Percentiles rank a stretch among this genome's conserved stretches.
phyloP scores from a whole-genome alignment of 2,888 invertebrate genomes.

The Lissonota sp. region DNA sequence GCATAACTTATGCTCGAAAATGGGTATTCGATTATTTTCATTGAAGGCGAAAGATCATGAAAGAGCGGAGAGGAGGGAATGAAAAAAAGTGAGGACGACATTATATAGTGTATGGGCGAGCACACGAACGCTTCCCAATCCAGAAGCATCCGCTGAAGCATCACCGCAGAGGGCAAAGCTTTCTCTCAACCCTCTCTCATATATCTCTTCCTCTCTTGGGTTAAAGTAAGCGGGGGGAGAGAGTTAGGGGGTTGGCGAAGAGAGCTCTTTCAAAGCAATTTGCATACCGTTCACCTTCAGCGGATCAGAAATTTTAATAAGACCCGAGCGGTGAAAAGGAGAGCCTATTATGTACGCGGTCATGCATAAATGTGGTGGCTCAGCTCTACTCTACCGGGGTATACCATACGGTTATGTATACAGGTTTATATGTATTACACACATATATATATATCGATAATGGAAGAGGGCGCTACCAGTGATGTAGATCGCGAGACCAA shows the following conservation, averaged over 20 bases:
- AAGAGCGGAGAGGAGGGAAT: neutral
- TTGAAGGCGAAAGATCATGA: conserved; percentile 36
- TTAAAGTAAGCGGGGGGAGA: conserved; percentile 8
- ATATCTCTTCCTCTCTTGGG: conserved; percentile 28
- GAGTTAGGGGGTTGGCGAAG: conserved; percentile 16
- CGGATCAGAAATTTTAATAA: conserved; percentile 85
- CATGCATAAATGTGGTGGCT: conserved; percentile 73
- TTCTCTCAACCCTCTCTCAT: conserved; percentile 27
- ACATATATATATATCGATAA: conserved; percentile 65
- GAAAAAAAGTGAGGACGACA: neutral
- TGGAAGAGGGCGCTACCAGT: conserved; percentile 54
- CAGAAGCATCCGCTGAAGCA: conserved; percentile 8
- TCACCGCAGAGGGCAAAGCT: conserved; percentile 16
- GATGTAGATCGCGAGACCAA: conserved; percentile 37
- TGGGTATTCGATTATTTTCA: conserved; percentile 60
- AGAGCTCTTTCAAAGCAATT: conserved; percentile 80
- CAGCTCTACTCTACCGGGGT: conserved; percentile 62
- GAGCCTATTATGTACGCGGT: conserved; percentile 71
- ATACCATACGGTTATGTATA: conserved; percentile 18
- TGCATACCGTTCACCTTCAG: conserved; percentile 84
- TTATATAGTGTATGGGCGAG: neutral
- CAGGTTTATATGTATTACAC: neutral
- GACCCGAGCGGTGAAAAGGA: conserved; percentile 76
- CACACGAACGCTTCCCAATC: neutral
- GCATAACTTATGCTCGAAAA: conserved; percentile 56